A percentile compares a stretch with the other conserved stretches of the same genome.
phyloP scores from a whole-genome alignment of 1,140 invertebrate species.

The Cherax quadricarinatus region DNA sequence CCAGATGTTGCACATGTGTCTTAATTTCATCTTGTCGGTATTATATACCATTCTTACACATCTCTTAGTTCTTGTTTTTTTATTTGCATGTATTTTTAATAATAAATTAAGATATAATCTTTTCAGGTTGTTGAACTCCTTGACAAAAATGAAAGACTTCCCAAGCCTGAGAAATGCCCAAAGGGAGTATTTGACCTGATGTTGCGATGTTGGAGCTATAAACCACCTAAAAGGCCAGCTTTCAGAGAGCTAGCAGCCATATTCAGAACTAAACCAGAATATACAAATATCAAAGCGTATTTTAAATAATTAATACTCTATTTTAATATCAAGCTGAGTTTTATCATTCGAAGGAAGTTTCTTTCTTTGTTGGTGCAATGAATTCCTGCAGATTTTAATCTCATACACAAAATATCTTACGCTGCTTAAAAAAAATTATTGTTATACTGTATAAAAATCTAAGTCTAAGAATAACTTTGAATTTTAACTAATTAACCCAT shows the following conservation, averaged over 20 bases:
- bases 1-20: too few relatives aligned
- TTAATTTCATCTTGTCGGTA: too few relatives aligned
- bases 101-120: not conserved
- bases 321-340: not conserved
- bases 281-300: conserved; percentile 81
- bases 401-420: not conserved
- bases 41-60: too few relatives aligned
- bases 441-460: too few relatives aligned
- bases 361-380: conserved; percentile 6
- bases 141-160: conserved; percentile 85
- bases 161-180: conserved; percentile 89
- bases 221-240: conserved; percentile 86
- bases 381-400: not conserved
- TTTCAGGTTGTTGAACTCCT: conserved; percentile 88
- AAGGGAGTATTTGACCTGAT: conserved; percentile 91
- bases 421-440: not conserved
- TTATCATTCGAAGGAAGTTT: not conserved
- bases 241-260: conserved; percentile 88
- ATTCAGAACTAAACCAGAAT: conserved; percentile 85
- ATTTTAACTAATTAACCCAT: too few relatives aligned
- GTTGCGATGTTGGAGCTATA: conserved; percentile 92
- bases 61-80: not conserved
- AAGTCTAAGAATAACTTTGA: too few relatives aligned
- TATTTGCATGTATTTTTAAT: conserved; percentile 41
- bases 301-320: conserved; percentile 35